These are phyloP conservation scores for Synanthedon tipuliformis DNA, from an alignment of 2,888 invertebrate genomes.

Conservation along the genomic window DNA sequence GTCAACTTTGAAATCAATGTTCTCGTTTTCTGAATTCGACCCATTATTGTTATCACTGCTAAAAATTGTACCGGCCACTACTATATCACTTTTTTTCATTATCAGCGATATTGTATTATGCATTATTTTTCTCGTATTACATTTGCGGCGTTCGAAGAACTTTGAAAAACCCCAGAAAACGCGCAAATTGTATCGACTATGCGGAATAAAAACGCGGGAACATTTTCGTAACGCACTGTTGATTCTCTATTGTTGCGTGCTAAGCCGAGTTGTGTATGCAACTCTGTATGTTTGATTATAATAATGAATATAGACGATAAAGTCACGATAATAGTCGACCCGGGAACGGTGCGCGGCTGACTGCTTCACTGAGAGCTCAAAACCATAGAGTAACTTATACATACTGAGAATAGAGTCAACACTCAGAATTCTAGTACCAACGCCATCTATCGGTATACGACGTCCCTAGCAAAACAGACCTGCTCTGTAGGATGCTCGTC, in stretches of 20 bases:
- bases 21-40: constrained; percentile 9
- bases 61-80: constrained; percentile 51
- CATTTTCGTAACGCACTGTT: constrained; percentile 9
- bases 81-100: constrained; percentile 49
- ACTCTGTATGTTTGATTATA: not conserved
- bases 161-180: not conserved
- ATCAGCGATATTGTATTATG: constrained; percentile 1
- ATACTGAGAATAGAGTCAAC: no score
- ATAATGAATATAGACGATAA: not conserved
- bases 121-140: no score
- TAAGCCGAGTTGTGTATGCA: constrained; percentile 5
- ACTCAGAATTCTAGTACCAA: no score
- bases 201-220: constrained; percentile 18
- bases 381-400: no score
- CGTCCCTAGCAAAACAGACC: no score
- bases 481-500: no score
- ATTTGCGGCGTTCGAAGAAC: no score
- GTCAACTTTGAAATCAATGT: constrained; percentile 3
- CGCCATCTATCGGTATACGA: no score
- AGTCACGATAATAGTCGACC: not conserved
- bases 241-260: constrained; percentile 9
- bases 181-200: not conserved
- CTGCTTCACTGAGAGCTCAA: not conserved
- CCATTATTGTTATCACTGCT: constrained; percentile 34
- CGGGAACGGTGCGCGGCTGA: constrained; percentile 6